phyloP scores from a whole-genome alignment of 2,113 vertebrate genomes.

The Bujurquina vittata region DNA sequence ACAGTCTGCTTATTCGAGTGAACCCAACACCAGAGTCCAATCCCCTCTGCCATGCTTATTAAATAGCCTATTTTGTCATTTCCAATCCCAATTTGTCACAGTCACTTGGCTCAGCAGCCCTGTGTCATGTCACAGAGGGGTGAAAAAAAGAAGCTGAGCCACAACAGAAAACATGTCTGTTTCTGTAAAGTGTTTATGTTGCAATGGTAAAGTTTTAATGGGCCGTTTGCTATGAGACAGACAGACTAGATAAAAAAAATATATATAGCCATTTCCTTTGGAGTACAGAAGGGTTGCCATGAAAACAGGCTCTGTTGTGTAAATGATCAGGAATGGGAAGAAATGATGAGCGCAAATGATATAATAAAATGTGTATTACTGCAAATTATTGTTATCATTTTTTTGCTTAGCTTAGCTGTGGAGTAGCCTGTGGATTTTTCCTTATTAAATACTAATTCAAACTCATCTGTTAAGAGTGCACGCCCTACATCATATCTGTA shows the following conservation, averaged over 20 bases:
- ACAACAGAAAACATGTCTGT: conserved; percentile 51
- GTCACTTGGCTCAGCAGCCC: conserved; percentile 63
- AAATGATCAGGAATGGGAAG: conserved; percentile 9
- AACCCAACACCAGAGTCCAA: conserved; percentile 74
- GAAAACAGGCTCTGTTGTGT: conserved; percentile 1
- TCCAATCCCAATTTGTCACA: conserved; percentile 81
- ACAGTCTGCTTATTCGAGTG: conserved; percentile 72
- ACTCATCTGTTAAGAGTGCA: too few species aligned
- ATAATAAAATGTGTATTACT: neutral
- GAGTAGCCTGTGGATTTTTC: neutral
- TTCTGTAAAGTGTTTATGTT: conserved; percentile 43
- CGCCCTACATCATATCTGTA: neutral
- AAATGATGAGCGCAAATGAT: conserved; percentile 5
- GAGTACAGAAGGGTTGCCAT: conserved; percentile 20
- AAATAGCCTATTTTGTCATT: conserved; percentile 76
- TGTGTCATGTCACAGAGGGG: conserved; percentile 57
- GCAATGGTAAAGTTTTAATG: conserved; percentile 60
- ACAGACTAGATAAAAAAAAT: conserved; percentile 4
- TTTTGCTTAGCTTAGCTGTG: neutral
- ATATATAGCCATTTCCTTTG: neutral
- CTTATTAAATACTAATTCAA: neutral
- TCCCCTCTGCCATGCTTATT: conserved; percentile 76
- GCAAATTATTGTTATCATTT: neutral
- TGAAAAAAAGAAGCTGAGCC: conserved; percentile 17
- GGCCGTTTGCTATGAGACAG: conserved; percentile 25